Conservation (phyloP, 92 coral and sea anemone genomes). For the Zoanthus sansibaricus region DNA sequence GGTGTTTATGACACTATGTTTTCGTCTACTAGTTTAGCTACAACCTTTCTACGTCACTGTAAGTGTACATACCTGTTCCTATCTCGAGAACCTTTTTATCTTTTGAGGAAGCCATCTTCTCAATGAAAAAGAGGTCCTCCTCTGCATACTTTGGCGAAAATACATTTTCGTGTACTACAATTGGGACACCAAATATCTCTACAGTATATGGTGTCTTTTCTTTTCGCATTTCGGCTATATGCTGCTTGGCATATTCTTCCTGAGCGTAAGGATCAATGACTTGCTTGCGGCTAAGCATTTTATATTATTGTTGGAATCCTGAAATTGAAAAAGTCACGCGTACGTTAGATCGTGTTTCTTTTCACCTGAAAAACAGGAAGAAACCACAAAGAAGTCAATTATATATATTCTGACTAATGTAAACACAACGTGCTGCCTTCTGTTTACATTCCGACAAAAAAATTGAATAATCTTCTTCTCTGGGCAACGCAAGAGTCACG, state of each 20-base stretch:
- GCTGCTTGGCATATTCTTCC: too few relatives aligned
- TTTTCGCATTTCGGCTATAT: neutral
- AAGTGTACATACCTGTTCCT: slow-evolving; percentile 12
- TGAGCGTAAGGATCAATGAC: neutral
- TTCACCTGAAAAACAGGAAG: too few relatives aligned
- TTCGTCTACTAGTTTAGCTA: too few relatives aligned
- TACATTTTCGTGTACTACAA: neutral
- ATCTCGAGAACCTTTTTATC: slow-evolving; percentile 6
- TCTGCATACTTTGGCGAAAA: slow-evolving; percentile 12
- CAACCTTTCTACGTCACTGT: neutral
- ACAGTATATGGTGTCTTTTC: neutral
- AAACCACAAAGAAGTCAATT: too few relatives aligned
- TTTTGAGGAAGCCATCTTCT: neutral
- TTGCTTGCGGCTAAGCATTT: slow-evolving; percentile 1
- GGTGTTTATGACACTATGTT: neutral
- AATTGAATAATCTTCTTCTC: too few relatives aligned
- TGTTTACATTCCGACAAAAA: too few relatives aligned
- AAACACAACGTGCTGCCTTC: too few relatives aligned
- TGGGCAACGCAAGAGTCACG: too few relatives aligned
- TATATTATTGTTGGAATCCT: neutral
- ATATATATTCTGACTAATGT: too few relatives aligned
- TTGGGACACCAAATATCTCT: slow-evolving; percentile 8
- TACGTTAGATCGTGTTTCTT: too few relatives aligned
- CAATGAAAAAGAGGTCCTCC: neutral
- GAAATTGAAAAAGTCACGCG: neutral